Conservation (phyloP, 2,888 invertebrate genomes). For the Himalopsyche tibetana region DNA sequence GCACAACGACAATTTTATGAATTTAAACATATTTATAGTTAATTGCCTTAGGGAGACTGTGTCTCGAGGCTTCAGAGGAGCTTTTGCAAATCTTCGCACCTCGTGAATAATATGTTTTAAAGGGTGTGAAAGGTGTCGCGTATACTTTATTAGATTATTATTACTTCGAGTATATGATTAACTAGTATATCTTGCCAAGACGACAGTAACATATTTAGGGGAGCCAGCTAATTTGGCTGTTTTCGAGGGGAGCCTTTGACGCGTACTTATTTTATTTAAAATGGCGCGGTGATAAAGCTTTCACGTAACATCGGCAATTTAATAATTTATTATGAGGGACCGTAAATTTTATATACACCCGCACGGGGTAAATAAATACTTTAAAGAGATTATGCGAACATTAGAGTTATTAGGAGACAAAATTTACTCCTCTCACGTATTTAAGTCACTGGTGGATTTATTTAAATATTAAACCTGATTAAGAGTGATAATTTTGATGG, state of each 20-base stretch:
- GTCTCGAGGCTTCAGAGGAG: background rate
- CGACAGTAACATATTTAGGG: conserved; percentile 24
- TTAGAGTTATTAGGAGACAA: no score
- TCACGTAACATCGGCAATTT: conserved; percentile 21
- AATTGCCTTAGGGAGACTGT: conserved; percentile 4
- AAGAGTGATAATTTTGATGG: no score
- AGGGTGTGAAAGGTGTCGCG: conserved; percentile 9
- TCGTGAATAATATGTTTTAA: conserved; percentile 23
- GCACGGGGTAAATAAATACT: no score
- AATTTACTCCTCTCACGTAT: no score
- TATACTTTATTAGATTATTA: conserved; percentile 13
- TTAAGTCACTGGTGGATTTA: no score
- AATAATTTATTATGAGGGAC: background rate
- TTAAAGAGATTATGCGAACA: no score
- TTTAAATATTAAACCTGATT: no score
- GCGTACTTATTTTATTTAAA: conserved; percentile 28
- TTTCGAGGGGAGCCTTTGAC: background rate
- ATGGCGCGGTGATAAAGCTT: conserved; percentile 13
- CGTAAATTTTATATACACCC: background rate
- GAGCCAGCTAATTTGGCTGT: conserved; percentile 30
- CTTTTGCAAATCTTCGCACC: conserved; percentile 18
- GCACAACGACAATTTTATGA: background rate
- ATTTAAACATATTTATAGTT: conserved; percentile 28
- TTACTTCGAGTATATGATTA: conserved; percentile 22
- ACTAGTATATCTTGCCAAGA: conserved; percentile 8